A percentile compares a stretch with the other conserved stretches of the same genome.
Conservation (phyloP, 2,113 vertebrate genomes). For the Manacus vitellinus region DNA sequence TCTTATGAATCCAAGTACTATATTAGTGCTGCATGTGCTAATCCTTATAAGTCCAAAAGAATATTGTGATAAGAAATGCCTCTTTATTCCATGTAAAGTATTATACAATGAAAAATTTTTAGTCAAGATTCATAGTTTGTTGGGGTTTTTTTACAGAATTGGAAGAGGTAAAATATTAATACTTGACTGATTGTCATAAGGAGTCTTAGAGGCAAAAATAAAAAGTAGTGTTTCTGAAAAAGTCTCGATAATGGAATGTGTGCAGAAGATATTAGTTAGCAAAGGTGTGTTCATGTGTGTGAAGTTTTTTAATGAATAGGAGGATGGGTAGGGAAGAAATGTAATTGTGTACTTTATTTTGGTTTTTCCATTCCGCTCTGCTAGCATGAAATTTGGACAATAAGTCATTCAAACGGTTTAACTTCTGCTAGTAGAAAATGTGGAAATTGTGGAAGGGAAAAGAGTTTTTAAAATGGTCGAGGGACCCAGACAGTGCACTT, state of each 20-base stretch:
- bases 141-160: not conserved
- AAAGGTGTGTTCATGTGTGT: not conserved
- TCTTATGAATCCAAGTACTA: not conserved
- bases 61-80: not conserved
- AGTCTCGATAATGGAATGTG: not conserved
- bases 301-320: not conserved
- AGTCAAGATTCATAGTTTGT: not conserved
- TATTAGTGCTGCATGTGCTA: not conserved
- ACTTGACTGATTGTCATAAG: not conserved
- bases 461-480: not conserved
- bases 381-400: not conserved
- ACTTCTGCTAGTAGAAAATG: not conserved
- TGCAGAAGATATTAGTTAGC: not conserved
- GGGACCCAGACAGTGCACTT: not conserved
- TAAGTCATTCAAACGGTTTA: constrained; percentile 21
- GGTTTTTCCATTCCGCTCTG: not conserved
- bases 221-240: not conserved
- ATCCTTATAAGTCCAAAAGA: not conserved
- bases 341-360: not conserved
- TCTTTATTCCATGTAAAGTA: not conserved
- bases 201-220: not conserved
- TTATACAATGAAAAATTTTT: not conserved
- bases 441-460: not conserved
- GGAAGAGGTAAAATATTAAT: not conserved
- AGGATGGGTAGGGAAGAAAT: not conserved